phyloP scores from a whole-genome alignment of 2,113 vertebrate genomes.

The Chaetura pelagica region DNA sequence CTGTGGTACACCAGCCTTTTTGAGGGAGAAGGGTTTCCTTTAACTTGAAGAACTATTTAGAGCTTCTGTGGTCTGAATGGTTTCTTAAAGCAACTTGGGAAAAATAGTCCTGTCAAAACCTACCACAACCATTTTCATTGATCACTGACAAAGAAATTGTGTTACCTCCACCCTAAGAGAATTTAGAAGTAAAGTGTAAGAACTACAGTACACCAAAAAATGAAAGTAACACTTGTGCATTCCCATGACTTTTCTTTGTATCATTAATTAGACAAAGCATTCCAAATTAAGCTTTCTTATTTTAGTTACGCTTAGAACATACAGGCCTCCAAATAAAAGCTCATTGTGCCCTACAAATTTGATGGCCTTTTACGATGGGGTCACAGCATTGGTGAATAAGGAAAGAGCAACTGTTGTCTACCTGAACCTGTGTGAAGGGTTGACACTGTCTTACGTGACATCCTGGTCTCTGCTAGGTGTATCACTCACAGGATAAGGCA shows the following conservation, averaged over 20 bases:
- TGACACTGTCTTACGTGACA: too few relatives aligned
- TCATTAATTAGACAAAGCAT: background rate
- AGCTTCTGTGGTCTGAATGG: background rate
- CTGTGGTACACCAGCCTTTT: background rate
- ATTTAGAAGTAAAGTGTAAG: background rate
- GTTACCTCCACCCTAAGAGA: background rate
- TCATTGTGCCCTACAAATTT: background rate
- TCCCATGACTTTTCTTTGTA: background rate
- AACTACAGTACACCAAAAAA: background rate
- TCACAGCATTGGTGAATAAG: too few relatives aligned
- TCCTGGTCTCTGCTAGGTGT: too few relatives aligned
- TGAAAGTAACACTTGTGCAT: background rate
- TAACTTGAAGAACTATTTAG: background rate
- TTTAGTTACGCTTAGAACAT: background rate
- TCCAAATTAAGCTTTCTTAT: background rate
- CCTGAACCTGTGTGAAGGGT: too few relatives aligned
- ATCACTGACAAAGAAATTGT: background rate
- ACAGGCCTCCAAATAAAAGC: background rate
- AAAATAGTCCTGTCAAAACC: background rate
- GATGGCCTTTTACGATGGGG: too few relatives aligned
- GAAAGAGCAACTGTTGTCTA: too few relatives aligned
- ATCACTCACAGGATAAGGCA: too few relatives aligned
- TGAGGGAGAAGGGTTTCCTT: background rate
- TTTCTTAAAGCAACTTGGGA: background rate
- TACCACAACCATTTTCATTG: background rate